Percentiles rank a stretch among this genome's conserved stretches.
Conservation (phyloP, 2,113 vertebrate species). For the Sceloporus undulatus region DNA sequence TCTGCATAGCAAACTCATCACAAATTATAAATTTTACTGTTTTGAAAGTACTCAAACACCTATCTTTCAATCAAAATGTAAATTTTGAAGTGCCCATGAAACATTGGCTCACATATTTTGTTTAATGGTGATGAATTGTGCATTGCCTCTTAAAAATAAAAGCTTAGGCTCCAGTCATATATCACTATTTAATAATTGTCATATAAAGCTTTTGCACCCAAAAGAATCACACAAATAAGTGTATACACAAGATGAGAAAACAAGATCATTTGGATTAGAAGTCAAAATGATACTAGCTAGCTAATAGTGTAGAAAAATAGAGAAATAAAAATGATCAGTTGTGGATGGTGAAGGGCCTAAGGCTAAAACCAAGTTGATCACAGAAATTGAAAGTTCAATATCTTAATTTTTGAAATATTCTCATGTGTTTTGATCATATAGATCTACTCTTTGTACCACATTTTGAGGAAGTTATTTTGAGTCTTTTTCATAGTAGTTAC, state of each 20-base stretch:
- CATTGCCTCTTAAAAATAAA: constrained; percentile 49
- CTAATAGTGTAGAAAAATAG: constrained; percentile 19
- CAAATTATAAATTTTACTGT: constrained; percentile 59
- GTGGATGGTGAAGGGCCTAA: neutral
- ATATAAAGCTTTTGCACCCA: neutral
- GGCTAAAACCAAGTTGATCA: neutral
- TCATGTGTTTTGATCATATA: neutral
- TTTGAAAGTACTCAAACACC: constrained; percentile 62
- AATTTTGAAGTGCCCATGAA: constrained; percentile 64
- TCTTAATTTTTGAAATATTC: neutral
- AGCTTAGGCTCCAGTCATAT: neutral
- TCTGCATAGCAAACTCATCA: constrained; percentile 66
- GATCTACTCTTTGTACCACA: neutral
- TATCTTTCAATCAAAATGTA: constrained; percentile 50
- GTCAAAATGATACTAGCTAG: constrained; percentile 31
- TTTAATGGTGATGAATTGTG: constrained; percentile 57
- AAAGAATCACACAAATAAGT: neutral
- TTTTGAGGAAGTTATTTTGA: neutral
- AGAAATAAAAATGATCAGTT: constrained; percentile 15
- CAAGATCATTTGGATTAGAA: constrained; percentile 47
- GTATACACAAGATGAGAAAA: neutral
- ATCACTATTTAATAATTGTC: neutral
- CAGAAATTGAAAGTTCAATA: neutral
- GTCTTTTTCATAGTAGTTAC: neutral
- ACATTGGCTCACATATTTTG: constrained; percentile 68